Evolutionary conservation across 2,888 invertebrate species (phyloP), one percentile per base, ranked within the genome.

Genomic region (Lumbricus terrestris): DNA sequence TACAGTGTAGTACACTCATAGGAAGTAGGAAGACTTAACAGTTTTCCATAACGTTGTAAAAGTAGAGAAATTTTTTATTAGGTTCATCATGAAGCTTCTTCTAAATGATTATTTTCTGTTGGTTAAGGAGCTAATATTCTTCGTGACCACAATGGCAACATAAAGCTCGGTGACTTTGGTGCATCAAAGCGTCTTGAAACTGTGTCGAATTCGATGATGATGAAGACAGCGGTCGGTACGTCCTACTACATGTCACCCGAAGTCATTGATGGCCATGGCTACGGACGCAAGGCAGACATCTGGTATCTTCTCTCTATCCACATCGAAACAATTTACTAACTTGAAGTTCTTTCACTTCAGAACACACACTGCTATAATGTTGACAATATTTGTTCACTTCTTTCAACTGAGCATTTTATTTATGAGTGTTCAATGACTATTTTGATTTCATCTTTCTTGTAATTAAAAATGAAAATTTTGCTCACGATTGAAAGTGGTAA

Each of bases 101-200:
- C 69, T 69, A 69, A 69, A n/a, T 6, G n/a, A n/a, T 69, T n/a
- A 69, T 69, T 69, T 69, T 69, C 47, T 47, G 18, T 35, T 85
- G 8, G 3, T 85, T 91, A 93, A 95, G 95, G 95, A 92, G 95
- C 95, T 54, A 95, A 95, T 92, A 94, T 95, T 47, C 93, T 95
- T 82, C 93, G 95, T 82, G 95, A 95, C 92, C 93, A 93, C n/a
- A 92, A 93, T 54, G 95, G 95, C 16, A 95, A 95, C 92, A 94
- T 95, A 15, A 95, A 95, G 92, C 93, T 95, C 54, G 95, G 94
- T 35, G 95, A 95, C 92, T 95, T 95, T 93, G 95, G 95, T 37
- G 95, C 95, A 0, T 95, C 95, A 54, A 95, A 95, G 92, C 93
- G 95, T 34, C 93, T 95, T 47, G 95, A 95, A 92, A 94, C 95